Percentiles rank a stretch among this genome's conserved stretches.
Evolutionary conservation across 2,888 invertebrate genomes (phyloP).

Genomic region (Drosophila cognata): DNA sequence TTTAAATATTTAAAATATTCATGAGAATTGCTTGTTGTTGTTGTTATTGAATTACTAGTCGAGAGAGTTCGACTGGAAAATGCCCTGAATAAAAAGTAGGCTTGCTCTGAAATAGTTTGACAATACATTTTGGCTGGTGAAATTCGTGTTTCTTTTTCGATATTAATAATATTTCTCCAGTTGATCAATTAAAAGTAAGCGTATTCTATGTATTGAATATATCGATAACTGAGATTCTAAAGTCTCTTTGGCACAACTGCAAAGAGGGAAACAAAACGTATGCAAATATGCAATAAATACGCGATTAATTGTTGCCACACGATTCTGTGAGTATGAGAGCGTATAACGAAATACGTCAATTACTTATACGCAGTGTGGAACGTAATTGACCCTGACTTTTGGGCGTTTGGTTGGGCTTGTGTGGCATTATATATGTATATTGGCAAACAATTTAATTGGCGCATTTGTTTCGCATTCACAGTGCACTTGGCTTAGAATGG

Average conservation of each 20-base stretch:
- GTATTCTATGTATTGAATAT: no score
- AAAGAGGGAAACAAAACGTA: neutral
- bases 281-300: conserved; percentile 26
- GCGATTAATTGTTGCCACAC: conserved; percentile 23
- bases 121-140: neutral
- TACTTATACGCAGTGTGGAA: conserved; percentile 27
- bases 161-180: neutral
- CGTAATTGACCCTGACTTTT: conserved; percentile 43
- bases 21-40: neutral
- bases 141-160: neutral
- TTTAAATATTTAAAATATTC: conserved; percentile 26
- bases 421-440: neutral
- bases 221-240: neutral
- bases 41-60: neutral
- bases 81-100: neutral
- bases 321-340: neutral
- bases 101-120: neutral
- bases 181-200: neutral
- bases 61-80: neutral
- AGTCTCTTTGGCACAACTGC: neutral
- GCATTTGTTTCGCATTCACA: neutral
- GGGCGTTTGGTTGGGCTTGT: neutral
- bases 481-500: neutral
- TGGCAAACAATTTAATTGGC: conserved; percentile 31
- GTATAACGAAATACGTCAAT: conserved; percentile 15